Conservation (phyloP, 2,797 vertebrate species). For the Psittacula derbiana region DNA sequence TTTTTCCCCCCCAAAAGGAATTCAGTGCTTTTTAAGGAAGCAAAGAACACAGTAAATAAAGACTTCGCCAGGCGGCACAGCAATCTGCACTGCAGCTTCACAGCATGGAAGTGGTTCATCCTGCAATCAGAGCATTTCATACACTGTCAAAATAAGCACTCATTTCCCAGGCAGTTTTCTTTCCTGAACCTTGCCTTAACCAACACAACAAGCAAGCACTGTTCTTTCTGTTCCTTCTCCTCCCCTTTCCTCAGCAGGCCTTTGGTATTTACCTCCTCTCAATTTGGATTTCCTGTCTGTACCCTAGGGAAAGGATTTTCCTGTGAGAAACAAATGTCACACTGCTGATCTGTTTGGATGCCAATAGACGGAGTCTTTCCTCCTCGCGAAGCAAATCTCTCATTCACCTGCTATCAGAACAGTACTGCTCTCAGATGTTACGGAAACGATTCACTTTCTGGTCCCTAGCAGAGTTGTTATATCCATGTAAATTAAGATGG, state of each 20-base stretch:
- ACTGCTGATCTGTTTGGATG: background rate
- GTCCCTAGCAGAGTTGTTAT: background rate
- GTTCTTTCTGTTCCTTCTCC: constrained; percentile 19
- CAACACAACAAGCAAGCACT: background rate
- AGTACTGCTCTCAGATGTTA: background rate
- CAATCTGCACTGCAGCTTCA: background rate
- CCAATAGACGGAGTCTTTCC: background rate
- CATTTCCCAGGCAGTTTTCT: background rate
- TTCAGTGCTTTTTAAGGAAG: background rate
- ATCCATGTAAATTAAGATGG: background rate
- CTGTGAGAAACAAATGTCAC: constrained; percentile 59
- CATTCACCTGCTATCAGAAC: background rate
- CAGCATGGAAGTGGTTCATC: background rate
- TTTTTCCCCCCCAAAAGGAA: background rate
- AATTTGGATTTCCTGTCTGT: constrained; percentile 59
- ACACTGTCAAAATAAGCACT: background rate
- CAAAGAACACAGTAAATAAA: background rate
- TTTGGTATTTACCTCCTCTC: constrained; percentile 59
- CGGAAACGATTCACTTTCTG: background rate
- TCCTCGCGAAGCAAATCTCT: background rate
- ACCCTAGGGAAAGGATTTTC: constrained; percentile 52
- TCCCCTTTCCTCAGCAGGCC: constrained; percentile 18
- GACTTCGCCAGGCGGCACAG: background rate
- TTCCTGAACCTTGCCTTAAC: background rate
- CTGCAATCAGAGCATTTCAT: background rate